Conservation (phyloP, 2,113 vertebrate genomes). For the Centropus unirufus region DNA sequence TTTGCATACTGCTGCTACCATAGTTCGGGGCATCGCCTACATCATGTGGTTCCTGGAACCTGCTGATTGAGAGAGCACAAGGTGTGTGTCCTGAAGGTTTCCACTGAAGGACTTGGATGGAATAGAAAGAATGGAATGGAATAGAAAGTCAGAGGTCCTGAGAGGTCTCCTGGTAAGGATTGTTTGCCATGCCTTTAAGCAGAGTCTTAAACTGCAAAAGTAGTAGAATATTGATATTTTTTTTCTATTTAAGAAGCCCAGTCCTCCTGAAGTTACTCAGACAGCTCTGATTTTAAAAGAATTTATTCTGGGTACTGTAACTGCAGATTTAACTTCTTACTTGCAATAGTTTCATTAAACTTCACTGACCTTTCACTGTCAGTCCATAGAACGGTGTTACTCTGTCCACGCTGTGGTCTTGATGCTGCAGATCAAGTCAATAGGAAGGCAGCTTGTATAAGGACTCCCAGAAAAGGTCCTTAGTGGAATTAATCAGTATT, state of each 20-base stretch:
- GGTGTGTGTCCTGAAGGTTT: conserved; percentile 21
- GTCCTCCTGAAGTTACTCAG: not conserved
- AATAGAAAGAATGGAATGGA: conserved; percentile 25
- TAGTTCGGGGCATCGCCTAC: not conserved
- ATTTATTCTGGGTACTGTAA: not conserved
- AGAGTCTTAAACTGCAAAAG: not conserved
- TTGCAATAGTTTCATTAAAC: not conserved
- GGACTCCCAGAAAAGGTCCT: not conserved
- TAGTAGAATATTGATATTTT: not conserved
- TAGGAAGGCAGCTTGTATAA: not conserved
- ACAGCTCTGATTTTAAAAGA: not conserved
- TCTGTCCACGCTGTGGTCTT: not conserved
- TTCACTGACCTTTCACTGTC: not conserved
- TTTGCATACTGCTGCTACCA: not conserved
- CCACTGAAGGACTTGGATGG: not conserved
- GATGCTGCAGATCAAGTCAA: not conserved
- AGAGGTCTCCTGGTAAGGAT: not conserved
- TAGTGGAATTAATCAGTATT: not conserved
- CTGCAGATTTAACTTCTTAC: not conserved
- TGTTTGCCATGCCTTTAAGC: conserved; percentile 26
- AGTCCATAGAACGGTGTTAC: not conserved
- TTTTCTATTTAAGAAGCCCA: not conserved
- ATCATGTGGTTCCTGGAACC: conserved; percentile 1
- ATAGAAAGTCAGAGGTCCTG: conserved; percentile 32
- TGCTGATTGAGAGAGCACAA: not conserved